Evolutionary conservation across 2,113 vertebrate genomes (phyloP), one percentile per base, ranked within the genome.

Genomic region (Ornithorhynchus anatinus): DNA sequence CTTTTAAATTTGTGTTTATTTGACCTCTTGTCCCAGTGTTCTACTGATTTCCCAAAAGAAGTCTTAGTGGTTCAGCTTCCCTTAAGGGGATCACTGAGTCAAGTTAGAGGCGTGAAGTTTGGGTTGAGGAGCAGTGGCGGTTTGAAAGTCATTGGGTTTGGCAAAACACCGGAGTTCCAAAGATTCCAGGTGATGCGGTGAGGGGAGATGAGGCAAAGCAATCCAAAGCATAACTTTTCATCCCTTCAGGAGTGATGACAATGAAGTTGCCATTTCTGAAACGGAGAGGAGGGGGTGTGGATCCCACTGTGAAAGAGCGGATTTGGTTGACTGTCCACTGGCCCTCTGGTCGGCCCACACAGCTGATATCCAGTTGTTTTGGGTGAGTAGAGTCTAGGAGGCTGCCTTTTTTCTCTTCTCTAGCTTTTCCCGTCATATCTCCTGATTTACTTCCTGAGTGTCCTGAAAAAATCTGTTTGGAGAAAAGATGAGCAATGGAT

Each of bases 261-360:
- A 78, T 99, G 86, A 99, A 97, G 82, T 78, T 99, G 82, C 98
- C 98, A 0, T 96, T 93, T 53, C 87, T 96, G 8, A 99, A 98
- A 87, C 95, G 94, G 35, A 88, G 98, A 89, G 95, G 96, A 31
- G 89, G 89, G 2, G 92, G 92, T 0, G 65, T 93, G 17, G 97
- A 99, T 83, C 94, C 95, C 0, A 80, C 89, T 7, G 81, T 97
- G 31, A 98, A 96, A 82, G 98, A 99, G 76, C 93, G 97, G 20
- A 93, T 99, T n/a, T 99, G 98, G 97, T 85, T 98, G 38, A 96
- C 94, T 0, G 87, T 99, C 13, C 94, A 94, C 53, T 99, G 98
- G 98, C 95, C 96, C 1, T 80, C 71, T 45, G 90, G 91, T 38
- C 92, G 51, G 2, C 62, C 95, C 1, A 83, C 93, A 0, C 94